Evolutionary conservation across 1,140 invertebrate genomes (phyloP).

Genomic region (Brevipalpus yothersi): DNA sequence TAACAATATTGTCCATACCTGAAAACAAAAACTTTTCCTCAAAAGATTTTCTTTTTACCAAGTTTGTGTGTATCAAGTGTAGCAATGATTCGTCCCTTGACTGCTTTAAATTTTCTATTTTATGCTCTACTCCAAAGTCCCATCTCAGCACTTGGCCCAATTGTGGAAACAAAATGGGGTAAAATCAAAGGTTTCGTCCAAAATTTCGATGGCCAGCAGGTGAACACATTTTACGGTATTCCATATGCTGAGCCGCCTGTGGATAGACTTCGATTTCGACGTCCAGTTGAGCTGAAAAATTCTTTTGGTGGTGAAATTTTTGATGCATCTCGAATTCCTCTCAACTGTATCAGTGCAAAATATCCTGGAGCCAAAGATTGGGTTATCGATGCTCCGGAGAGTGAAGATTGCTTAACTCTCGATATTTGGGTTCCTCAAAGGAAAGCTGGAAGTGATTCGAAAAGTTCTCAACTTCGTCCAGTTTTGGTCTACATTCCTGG

Average conservation of each 20-base stretch:
- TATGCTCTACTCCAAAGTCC: too few relatives aligned
- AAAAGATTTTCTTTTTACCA: too few relatives aligned
- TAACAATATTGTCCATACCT: too few relatives aligned
- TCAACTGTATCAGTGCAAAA: too few relatives aligned
- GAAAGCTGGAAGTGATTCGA: slow-evolving; percentile 16
- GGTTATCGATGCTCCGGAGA: slow-evolving; percentile 16
- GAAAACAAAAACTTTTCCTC: too few relatives aligned
- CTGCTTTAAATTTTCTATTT: too few relatives aligned
- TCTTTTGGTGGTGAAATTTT: not conserved
- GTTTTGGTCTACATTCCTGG: slow-evolving; percentile 7
- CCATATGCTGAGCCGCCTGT: not conserved
- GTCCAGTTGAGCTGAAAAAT: not conserved
- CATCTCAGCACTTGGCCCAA: not conserved
- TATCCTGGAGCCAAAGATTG: too few relatives aligned
- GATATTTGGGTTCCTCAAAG: slow-evolving; percentile 49
- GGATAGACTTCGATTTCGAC: not conserved
- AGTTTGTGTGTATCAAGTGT: too few relatives aligned
- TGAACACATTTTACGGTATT: not conserved
- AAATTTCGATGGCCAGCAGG: not conserved
- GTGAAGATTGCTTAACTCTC: slow-evolving; percentile 49
- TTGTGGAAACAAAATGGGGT: not conserved
- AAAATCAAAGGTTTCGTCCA: not conserved
- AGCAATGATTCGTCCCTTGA: too few relatives aligned
- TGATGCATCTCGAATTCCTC: not conserved
- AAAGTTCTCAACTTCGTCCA: not conserved